Evolutionary conservation across 2,888 invertebrate genomes (phyloP).

Genomic region (Cabera pusaria): DNA sequence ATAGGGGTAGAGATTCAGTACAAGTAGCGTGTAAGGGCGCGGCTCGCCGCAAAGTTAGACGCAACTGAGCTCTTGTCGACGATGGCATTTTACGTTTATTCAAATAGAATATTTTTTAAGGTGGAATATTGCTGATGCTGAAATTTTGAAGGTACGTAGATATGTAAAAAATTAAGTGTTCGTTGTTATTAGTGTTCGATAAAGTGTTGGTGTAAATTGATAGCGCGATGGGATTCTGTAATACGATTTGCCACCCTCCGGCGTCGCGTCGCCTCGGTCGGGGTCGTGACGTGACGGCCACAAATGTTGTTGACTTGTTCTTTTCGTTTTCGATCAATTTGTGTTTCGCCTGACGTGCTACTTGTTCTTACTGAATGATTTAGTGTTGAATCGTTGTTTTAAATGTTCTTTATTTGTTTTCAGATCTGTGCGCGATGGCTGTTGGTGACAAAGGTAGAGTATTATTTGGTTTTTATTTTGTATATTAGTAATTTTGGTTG

Average conservation of each 20-base stretch:
- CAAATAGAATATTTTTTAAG: constrained; percentile 46
- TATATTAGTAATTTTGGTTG: background rate
- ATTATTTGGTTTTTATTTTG: background rate
- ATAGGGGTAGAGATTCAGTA: constrained; percentile 83
- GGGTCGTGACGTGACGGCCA: constrained; percentile 51
- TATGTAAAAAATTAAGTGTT: constrained; percentile 5
- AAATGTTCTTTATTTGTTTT: constrained; percentile 1
- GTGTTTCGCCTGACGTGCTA: constrained; percentile 47
- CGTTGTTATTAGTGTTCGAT: constrained; percentile 1
- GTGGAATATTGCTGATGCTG: constrained; percentile 19
- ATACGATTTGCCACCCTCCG: constrained; percentile 57
- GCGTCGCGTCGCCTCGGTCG: constrained; percentile 23
- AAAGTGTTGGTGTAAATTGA: constrained; percentile 55
- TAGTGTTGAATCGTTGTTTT: constrained; percentile 6
- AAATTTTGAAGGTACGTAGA: constrained; percentile 53
- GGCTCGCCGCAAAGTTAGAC: constrained; percentile 83
- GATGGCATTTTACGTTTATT: constrained; percentile 65
- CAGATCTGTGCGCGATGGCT: constrained; percentile 6
- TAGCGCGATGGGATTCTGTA: constrained; percentile 61
- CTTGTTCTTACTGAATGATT: constrained; percentile 17
- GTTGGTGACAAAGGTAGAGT: constrained; percentile 3
- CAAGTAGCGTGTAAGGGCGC: constrained; percentile 82
- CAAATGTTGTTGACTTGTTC: constrained; percentile 75
- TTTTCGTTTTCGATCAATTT: constrained; percentile 68
- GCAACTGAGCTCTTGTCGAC: constrained; percentile 76